Evolutionary conservation across 2,113 vertebrate species (phyloP).

Genomic region (Cephalophus harveyi): DNA sequence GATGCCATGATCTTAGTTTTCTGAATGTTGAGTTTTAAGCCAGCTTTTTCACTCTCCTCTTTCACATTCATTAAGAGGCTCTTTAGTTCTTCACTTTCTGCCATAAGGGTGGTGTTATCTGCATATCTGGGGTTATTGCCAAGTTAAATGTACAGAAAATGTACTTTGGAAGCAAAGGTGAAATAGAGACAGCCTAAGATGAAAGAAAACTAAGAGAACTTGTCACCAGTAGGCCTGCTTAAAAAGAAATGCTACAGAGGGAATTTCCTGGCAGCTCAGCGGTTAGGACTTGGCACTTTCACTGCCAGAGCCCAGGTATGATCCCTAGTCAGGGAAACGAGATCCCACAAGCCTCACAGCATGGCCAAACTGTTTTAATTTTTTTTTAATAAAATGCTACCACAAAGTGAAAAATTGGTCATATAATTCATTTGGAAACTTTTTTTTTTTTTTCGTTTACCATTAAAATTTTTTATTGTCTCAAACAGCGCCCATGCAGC

Average conservation of each 20-base stretch:
- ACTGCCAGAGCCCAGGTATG: not conserved
- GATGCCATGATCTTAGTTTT: not conserved
- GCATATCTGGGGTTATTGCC: not conserved
- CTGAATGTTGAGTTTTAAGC: not conserved
- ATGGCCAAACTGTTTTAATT: not conserved
- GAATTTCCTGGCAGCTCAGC: not conserved
- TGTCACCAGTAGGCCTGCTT: not conserved
- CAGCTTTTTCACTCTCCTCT: not conserved
- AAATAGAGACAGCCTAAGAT: not conserved
- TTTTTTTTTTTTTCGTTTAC: too few relatives aligned
- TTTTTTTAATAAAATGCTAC: not conserved
- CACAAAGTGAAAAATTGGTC: not conserved
- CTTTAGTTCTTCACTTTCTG: not conserved
- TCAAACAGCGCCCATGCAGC: fast-evolving
- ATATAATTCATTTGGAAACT: not conserved
- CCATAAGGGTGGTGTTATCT: not conserved
- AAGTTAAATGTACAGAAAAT: not conserved
- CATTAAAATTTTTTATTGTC: too few relatives aligned
- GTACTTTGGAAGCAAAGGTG: not conserved
- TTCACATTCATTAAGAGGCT: not conserved
- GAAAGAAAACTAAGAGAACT: not conserved
- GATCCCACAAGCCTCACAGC: not conserved
- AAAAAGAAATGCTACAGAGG: not conserved
- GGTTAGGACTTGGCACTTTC: not conserved
- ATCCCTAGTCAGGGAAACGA: not conserved